These are phyloP conservation scores for Sialia sialis DNA, from an alignment of 2,113 vertebrate genomes.

Conservation along the genomic window DNA sequence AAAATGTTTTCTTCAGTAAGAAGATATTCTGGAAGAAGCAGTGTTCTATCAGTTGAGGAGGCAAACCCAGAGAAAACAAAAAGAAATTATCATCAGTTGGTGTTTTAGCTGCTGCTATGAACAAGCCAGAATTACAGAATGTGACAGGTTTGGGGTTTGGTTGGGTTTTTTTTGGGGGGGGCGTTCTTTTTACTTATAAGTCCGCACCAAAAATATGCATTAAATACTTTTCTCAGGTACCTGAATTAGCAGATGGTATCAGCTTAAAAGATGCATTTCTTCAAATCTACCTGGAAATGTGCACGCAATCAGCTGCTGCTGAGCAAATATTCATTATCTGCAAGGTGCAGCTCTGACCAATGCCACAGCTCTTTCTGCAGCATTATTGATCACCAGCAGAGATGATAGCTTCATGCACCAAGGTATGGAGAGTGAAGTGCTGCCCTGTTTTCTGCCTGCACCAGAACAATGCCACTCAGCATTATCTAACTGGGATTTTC, in stretches of 20 bases:
- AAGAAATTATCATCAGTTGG: neutral
- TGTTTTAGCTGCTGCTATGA: neutral
- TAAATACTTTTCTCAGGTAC: neutral
- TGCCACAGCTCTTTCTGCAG: neutral
- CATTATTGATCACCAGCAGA: neutral
- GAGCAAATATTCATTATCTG: neutral
- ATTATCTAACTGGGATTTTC: neutral
- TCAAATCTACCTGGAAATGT: neutral
- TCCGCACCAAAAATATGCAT: neutral
- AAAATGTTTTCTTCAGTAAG: neutral
- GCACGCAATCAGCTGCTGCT: neutral
- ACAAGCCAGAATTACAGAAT: neutral
- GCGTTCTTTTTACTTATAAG: neutral
- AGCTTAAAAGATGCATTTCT: neutral
- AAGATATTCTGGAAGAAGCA: neutral
- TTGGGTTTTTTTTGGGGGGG: neutral
- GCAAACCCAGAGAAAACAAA: neutral
- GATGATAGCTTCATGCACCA: neutral
- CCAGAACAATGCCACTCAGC: neutral
- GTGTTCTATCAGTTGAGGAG: neutral
- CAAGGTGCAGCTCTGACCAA: neutral
- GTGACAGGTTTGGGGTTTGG: neutral
- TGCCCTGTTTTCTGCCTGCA: neutral
- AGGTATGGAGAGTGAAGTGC: neutral
- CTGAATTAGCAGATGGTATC: neutral